A percentile compares a stretch with the other conserved stretches of the same genome.
Conservation (phyloP, 2,113 vertebrate genomes). For the Acrocephalus arundinaceus region DNA sequence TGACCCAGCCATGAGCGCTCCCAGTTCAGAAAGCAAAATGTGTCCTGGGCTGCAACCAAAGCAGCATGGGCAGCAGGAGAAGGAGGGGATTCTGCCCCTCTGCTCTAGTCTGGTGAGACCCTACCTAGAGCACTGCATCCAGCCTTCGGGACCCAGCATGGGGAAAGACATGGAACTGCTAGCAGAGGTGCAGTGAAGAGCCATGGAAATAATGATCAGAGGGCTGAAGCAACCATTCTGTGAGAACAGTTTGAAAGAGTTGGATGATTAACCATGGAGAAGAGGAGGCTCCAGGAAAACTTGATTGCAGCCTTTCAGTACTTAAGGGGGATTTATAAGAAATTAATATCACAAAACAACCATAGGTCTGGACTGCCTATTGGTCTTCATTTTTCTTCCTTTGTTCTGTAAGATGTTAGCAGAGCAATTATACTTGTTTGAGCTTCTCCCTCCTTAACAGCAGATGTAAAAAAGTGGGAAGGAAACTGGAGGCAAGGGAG, state of each 20-base stretch:
- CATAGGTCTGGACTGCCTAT: neutral
- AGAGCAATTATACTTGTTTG: fast-evolving
- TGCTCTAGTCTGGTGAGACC: neutral
- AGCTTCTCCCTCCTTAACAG: neutral
- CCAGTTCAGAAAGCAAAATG: fast-evolving
- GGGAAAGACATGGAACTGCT: fast-evolving
- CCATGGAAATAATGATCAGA: neutral
- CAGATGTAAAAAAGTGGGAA: neutral
- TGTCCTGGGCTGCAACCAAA: neutral
- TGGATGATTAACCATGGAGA: neutral
- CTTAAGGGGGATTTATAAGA: neutral
- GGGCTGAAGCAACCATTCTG: fast-evolving
- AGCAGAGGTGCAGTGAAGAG: neutral
- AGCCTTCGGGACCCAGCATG: neutral
- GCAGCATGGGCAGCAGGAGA: fast-evolving
- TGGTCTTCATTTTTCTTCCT: neutral
- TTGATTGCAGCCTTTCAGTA: neutral
- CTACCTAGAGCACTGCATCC: neutral
- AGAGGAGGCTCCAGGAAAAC: neutral
- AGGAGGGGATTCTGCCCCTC: neutral
- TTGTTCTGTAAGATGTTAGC: neutral
- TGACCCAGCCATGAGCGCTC: neutral
- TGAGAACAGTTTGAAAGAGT: neutral
- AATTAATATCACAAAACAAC: neutral
- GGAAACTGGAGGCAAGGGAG: fast-evolving